These are phyloP conservation scores for Slavum lentiscoides DNA, from an alignment of 2,888 invertebrate species.

Conservation along the genomic window DNA sequence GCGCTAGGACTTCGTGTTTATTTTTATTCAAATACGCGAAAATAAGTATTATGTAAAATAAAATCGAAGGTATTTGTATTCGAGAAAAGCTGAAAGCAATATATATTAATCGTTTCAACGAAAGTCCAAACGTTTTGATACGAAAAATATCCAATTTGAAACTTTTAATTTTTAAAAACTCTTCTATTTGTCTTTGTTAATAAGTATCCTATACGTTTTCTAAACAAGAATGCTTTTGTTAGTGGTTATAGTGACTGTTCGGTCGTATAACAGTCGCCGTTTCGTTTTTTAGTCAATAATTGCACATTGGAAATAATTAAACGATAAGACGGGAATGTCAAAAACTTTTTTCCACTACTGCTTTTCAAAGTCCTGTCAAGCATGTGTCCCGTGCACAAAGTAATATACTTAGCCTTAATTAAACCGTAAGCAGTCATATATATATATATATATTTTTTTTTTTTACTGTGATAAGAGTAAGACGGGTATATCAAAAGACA, in stretches of 20 bases:
- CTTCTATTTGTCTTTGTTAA: background rate
- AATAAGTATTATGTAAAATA: no score
- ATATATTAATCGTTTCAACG: background rate
- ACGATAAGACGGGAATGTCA: slow-evolving; percentile 52
- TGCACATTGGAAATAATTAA: slow-evolving; percentile 49
- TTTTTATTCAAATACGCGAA: no score
- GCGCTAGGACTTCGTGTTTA: no score
- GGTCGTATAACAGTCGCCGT: slow-evolving; percentile 16
- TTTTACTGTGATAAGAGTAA: slow-evolving; percentile 4
- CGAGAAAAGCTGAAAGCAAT: background rate
- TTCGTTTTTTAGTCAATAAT: slow-evolving; percentile 19
- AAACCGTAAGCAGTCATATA: slow-evolving; percentile 37
- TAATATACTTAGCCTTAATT: slow-evolving; percentile 49
- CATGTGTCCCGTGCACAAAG: slow-evolving; percentile 13
- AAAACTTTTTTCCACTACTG: slow-evolving; percentile 39
- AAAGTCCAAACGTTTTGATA: background rate
- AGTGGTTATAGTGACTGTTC: slow-evolving; percentile 8
- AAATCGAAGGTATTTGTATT: background rate
- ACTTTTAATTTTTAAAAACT: slow-evolving; percentile 34
- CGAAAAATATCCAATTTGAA: background rate
- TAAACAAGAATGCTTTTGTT: slow-evolving; percentile 35
- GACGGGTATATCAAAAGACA: slow-evolving; percentile 45
- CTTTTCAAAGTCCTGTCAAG: slow-evolving; percentile 13
- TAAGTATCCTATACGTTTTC: slow-evolving; percentile 4
- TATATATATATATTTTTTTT: slow-evolving; percentile 1